phyloP scores from a whole-genome alignment of 2,888 invertebrate species.

The Matsumyia berberina region DNA sequence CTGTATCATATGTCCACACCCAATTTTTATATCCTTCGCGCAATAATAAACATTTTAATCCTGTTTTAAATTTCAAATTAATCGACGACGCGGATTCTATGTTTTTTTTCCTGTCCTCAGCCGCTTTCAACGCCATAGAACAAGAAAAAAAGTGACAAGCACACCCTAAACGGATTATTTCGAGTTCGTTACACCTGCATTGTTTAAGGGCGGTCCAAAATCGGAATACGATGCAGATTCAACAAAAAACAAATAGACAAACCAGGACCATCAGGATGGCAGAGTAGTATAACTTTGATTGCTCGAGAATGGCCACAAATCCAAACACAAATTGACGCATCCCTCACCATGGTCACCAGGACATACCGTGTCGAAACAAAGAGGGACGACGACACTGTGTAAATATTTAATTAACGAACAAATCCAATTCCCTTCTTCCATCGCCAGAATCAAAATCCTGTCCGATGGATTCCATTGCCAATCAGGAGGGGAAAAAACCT shows the following conservation, averaged over 20 bases:
- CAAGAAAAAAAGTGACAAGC: conserved; percentile 70
- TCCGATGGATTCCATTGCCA: conserved; percentile 62
- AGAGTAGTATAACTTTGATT: conserved; percentile 65
- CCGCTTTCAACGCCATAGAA: conserved; percentile 18
- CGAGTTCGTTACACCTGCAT: conserved; percentile 82
- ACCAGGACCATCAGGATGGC: conserved; percentile 51
- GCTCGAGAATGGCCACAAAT: conserved; percentile 73
- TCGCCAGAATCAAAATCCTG: conserved; percentile 63
- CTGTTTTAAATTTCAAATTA: conserved; percentile 76
- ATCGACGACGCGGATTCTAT: conserved; percentile 55
- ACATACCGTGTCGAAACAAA: conserved; percentile 29
- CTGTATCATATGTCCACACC: conserved; percentile 48
- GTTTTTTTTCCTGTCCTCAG: conserved; percentile 11
- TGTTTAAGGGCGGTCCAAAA: conserved; percentile 73
- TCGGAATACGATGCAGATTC: conserved; percentile 76
- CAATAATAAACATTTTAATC: conserved; percentile 72
- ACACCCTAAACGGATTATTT: conserved; percentile 82
- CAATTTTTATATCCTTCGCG: conserved; percentile 67
- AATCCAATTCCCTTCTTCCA: conserved; percentile 70
- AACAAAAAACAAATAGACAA: conserved; percentile 75
- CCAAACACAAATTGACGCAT: conserved; percentile 74
- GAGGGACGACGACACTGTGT: conserved; percentile 62
- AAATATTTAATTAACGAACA: conserved; percentile 77
- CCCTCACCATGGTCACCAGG: conserved; percentile 18
- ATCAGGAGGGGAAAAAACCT: conserved; percentile 40